Evolutionary conservation across 2,797 vertebrate genomes (phyloP).

Genomic region (Micrastur ruficollis): DNA sequence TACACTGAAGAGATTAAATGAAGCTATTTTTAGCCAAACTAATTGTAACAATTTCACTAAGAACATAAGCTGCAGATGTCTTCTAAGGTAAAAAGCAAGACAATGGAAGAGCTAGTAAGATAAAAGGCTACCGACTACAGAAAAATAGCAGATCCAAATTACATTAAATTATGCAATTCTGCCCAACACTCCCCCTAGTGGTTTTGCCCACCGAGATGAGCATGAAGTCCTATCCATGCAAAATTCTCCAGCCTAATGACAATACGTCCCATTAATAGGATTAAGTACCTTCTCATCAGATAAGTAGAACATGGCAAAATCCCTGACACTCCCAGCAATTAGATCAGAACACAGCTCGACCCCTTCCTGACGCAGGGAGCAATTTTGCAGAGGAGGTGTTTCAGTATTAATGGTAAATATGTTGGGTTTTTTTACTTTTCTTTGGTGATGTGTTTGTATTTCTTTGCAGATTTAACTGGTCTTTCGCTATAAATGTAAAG

Average conservation of each 20-base stretch:
- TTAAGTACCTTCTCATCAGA: conserved; percentile 77
- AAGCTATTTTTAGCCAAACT: conserved; percentile 36
- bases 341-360: conserved; percentile 57
- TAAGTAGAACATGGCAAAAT: conserved; percentile 71
- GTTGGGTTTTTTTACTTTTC: not conserved
- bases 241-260: conserved; percentile 56
- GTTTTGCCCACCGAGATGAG: conserved; percentile 20
- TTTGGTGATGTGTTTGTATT: not conserved
- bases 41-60: not conserved
- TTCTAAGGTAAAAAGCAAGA: not conserved
- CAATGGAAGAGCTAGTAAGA: not conserved
- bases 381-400: conserved; percentile 44
- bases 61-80: not conserved
- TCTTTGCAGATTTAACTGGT: not conserved
- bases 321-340: conserved; percentile 55
- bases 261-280: conserved; percentile 72
- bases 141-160: not conserved
- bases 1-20: conserved; percentile 10
- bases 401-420: conserved; percentile 71
- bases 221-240: not conserved
- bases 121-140: not conserved
- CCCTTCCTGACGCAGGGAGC: conserved; percentile 38
- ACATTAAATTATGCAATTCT: not conserved
- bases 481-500: not conserved
- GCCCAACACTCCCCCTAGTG: conserved; percentile 69